Conservation (phyloP, 1,140 invertebrate species). For the Leptinotarsa texana region DNA sequence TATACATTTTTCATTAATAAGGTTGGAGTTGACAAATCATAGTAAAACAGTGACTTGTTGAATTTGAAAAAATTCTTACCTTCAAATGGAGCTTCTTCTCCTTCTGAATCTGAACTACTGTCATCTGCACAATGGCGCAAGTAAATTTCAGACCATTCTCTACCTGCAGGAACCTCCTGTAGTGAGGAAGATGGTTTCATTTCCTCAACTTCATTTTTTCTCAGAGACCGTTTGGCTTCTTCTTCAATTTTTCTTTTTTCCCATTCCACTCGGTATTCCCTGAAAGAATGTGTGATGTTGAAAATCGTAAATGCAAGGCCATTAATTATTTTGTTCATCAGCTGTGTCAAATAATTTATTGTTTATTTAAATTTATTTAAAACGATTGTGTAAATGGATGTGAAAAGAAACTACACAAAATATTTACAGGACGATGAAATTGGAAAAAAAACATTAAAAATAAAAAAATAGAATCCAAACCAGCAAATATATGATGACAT, state of each 20-base stretch:
- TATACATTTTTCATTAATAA: no score
- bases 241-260: constrained; percentile 65
- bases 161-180: constrained; percentile 59
- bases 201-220: constrained; percentile 41
- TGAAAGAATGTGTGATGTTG: constrained; percentile 53
- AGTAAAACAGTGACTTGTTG: neutral
- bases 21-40: no score
- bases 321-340: no score
- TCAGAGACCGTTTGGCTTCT: constrained; percentile 57
- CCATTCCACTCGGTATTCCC: constrained; percentile 75
- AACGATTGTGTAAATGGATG: no score
- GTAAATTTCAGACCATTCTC: constrained; percentile 70
- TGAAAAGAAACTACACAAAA: no score
- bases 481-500: no score
- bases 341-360: no score
- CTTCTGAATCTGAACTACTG: constrained; percentile 75
- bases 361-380: no score
- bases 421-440: no score
- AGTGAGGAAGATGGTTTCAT: constrained; percentile 43
- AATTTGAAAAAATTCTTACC: constrained; percentile 27
- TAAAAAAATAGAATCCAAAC: no score
- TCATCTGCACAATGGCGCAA: constrained; percentile 71
- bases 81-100: constrained; percentile 52
- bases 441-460: no score
- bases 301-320: neutral